Evolutionary conservation across 2,888 invertebrate species (phyloP), one percentile per base, ranked within the genome.

Genomic region (Macrophya annulata): DNA sequence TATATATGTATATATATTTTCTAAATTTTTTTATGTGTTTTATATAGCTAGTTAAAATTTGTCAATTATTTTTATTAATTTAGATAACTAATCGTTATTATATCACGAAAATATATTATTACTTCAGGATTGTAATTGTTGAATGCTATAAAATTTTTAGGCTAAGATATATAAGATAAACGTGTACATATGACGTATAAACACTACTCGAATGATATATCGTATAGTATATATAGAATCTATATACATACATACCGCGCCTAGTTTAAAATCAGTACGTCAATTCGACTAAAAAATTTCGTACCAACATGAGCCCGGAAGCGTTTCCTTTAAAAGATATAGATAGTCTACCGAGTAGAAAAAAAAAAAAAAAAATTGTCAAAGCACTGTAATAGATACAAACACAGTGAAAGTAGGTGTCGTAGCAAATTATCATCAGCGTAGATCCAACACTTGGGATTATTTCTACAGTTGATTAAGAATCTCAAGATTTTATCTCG

Each of bases 361-460:
- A 68, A 15, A 31, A 31, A 31, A 31, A 31, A 31, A 31, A 31
- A 31, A 48, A 9, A 48, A 15, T 25, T 62, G 25, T 62, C 25
- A 62, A 62, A 62, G 21, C 9, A 25, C 25, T 62, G 25, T 62
- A 62, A 62, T 62, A 62, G 25, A 62, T 62, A 62, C 21, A 62
- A 12, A 62, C 25, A 25, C 21, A 62, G 62, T 62, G 62, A 62
- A 62, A 62, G 62, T 62, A 62, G 62, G n/a, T 55, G 55, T 55
- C 55, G 55, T 8, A 55, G 55, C n/a, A 55, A n/a, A 55, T 55
- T n/a, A 55, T 55, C 48, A 51, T 55, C 10, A n/a, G 17, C 55
- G 8, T 6, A 55, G n/a, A 55, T 3, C 55, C 10, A n/a, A n/a
- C 8, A 55, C 55, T 55, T n/a, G 62, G 25, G 62, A 62, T 10